Conservation (phyloP, 2,113 vertebrate species). For the Mola mola region DNA sequence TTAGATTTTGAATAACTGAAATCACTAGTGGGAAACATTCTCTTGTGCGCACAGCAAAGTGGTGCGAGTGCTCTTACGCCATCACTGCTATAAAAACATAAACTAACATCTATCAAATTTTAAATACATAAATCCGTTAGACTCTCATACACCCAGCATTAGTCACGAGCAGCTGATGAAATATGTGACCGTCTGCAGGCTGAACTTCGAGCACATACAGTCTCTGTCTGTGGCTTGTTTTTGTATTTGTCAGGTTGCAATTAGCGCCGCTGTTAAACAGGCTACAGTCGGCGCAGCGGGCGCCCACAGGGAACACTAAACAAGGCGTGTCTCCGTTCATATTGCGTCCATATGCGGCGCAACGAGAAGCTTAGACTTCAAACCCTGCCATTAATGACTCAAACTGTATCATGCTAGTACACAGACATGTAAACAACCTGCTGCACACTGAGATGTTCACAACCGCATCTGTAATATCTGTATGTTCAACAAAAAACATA, state of each 20-base stretch:
- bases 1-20: too few species aligned
- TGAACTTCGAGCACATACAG: constrained; percentile 21
- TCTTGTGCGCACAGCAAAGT: too few species aligned
- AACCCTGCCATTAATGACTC: constrained; percentile 5
- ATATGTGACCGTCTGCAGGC: constrained; percentile 5
- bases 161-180: constrained; percentile 27
- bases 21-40: too few species aligned
- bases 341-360: neutral
- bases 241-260: too few species aligned
- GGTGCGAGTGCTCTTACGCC: neutral
- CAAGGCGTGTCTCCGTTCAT: constrained; percentile 19
- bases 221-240: constrained; percentile 41
- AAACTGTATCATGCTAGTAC: too few species aligned
- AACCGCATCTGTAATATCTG: too few species aligned
- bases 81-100: constrained; percentile 28
- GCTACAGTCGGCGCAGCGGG: constrained; percentile 7
- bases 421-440: neutral
- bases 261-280: too few species aligned
- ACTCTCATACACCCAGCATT: too few species aligned
- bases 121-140: too few species aligned
- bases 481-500: too few species aligned
- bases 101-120: too few species aligned
- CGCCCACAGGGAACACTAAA: constrained; percentile 6
- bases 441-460: too few species aligned
- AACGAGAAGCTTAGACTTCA: neutral